A percentile compares a stretch with the other conserved stretches of the same genome.
Evolutionary conservation across 1,140 invertebrate genomes (phyloP).

Genomic region (Macrocentrus cingulum): DNA sequence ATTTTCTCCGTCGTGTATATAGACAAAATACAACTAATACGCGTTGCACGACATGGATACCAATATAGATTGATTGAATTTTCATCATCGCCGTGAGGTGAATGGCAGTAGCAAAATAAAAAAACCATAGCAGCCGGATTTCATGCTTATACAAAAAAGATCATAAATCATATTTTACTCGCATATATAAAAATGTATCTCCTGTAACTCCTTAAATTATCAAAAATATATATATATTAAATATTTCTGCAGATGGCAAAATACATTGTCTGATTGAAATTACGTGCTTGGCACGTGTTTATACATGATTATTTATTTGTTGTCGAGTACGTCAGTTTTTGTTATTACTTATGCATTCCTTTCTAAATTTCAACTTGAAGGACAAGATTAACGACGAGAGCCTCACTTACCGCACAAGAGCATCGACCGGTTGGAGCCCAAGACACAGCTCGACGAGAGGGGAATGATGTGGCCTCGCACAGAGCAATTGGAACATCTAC

Average conservation of each 20-base stretch:
- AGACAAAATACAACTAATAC: slow-evolving; percentile 13
- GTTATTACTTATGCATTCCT: too few species aligned
- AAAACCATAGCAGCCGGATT: not conserved
- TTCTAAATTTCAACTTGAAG: too few species aligned
- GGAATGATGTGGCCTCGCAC: slow-evolving; percentile 10
- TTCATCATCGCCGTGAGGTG: slow-evolving; percentile 8
- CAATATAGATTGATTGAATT: slow-evolving; percentile 21
- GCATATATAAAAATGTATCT: too few species aligned
- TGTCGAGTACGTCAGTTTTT: too few species aligned
- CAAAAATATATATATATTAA: too few species aligned
- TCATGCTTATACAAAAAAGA: not conserved
- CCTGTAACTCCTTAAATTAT: too few species aligned
- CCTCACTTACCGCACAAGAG: slow-evolving; percentile 3
- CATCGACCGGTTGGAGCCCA: not conserved
- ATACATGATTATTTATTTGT: too few species aligned
- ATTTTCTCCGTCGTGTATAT: too few species aligned
- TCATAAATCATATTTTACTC: slow-evolving; percentile 1
- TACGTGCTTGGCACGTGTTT: too few species aligned
- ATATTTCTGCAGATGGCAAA: too few species aligned
- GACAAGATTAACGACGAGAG: not conserved
- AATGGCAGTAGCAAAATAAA: not conserved
- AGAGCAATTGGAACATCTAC: slow-evolving; percentile 27
- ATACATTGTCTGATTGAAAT: too few species aligned
- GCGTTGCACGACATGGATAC: not conserved
- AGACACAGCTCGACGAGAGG: not conserved